Evolutionary conservation across 2,888 invertebrate genomes (phyloP).

Genomic region (Hecatera dysodea): DNA sequence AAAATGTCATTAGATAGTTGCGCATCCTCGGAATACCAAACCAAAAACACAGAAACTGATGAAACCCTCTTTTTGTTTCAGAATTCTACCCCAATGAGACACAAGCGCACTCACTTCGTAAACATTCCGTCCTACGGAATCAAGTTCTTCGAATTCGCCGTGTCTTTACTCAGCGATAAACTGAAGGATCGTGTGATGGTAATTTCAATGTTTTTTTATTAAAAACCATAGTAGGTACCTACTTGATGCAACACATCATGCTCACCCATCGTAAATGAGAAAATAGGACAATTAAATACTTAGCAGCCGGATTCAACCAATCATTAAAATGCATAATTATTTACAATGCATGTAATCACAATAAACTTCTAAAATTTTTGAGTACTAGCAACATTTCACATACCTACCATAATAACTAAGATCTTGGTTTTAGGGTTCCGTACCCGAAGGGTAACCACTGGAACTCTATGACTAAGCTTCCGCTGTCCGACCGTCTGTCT

Average conservation of each 20-base stretch:
- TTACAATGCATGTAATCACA: not conserved
- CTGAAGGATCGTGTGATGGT: constrained; percentile 95
- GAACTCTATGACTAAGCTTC: too few relatives aligned
- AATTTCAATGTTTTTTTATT: constrained; percentile 71
- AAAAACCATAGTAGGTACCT: not conserved
- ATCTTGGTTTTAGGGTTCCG: too few relatives aligned
- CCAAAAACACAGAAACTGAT: not conserved
- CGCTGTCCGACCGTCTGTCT: too few relatives aligned
- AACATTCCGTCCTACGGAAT: constrained; percentile 96
- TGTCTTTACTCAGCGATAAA: constrained; percentile 96
- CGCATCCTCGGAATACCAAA: not conserved
- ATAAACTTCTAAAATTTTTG: not conserved
- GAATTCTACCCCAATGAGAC: constrained; percentile 97
- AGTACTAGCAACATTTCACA: not conserved
- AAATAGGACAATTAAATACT: too few relatives aligned
- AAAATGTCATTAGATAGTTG: too few relatives aligned
- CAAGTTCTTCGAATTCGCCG: constrained; percentile 95
- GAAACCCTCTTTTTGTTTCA: constrained; percentile 79
- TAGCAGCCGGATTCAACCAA: not conserved
- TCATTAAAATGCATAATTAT: too few relatives aligned
- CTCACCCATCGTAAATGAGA: not conserved
- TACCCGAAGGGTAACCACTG: too few relatives aligned
- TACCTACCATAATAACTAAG: too few relatives aligned
- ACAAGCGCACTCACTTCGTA: constrained; percentile 96
- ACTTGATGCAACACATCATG: not conserved